phyloP scores from a whole-genome alignment of 2,888 invertebrate species.

The Sesamia inferens region DNA sequence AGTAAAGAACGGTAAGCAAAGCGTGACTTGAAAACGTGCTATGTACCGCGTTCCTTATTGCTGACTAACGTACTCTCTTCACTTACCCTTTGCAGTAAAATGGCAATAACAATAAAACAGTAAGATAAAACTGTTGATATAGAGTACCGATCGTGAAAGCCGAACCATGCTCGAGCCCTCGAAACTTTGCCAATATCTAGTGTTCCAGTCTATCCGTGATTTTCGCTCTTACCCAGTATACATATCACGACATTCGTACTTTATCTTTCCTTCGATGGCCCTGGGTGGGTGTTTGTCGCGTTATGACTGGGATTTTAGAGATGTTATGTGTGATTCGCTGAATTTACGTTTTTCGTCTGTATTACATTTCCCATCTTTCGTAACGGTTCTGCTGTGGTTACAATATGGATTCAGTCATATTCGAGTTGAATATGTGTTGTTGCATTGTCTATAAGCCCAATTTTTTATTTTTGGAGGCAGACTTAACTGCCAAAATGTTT shows the following conservation, averaged over 20 bases:
- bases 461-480: not conserved
- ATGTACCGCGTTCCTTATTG: slow-evolving; percentile 11
- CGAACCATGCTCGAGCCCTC: slow-evolving; percentile 67
- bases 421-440: not conserved
- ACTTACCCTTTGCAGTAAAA: slow-evolving; percentile 56
- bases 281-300: slow-evolving; percentile 29
- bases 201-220: slow-evolving; percentile 62
- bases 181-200: slow-evolving; percentile 78
- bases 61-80: slow-evolving; percentile 35
- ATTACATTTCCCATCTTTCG: slow-evolving; percentile 18
- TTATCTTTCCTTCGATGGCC: slow-evolving; percentile 47
- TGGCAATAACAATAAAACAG: slow-evolving; percentile 54
- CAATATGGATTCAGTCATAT: not conserved
- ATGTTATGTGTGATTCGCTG: slow-evolving; percentile 30
- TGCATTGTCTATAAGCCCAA: not conserved
- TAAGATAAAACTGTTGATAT: slow-evolving; percentile 67
- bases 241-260: slow-evolving; percentile 51
- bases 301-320: slow-evolving; percentile 46
- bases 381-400: not conserved
- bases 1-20: slow-evolving; percentile 14
- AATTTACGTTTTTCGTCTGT: slow-evolving; percentile 33
- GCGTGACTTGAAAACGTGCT: slow-evolving; percentile 51
- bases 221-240: slow-evolving; percentile 58
- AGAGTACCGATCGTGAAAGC: slow-evolving; percentile 66
- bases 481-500: not conserved